Evolutionary conservation across 2,888 invertebrate species (phyloP).

Genomic region (Synanthedon andrenaeformis): DNA sequence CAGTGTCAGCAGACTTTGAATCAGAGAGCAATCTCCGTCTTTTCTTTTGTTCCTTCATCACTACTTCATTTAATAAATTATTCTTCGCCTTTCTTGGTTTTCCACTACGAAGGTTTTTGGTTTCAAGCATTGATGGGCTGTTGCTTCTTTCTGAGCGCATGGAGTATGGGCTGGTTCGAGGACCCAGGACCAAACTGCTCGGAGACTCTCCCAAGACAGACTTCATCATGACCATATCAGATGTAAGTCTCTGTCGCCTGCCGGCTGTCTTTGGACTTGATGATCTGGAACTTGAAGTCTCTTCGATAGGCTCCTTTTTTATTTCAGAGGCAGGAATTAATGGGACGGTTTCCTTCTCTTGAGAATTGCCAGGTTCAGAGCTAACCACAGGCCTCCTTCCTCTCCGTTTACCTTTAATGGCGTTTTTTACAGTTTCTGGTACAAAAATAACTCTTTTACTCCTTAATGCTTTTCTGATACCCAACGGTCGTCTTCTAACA

Average conservation of each 20-base stretch:
- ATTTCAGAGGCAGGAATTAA: constrained; percentile 57
- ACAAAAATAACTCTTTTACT: constrained; percentile 43
- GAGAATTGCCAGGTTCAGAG: constrained; percentile 35
- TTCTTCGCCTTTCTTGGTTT: constrained; percentile 74
- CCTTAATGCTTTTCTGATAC: constrained; percentile 56
- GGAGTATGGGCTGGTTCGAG: constrained; percentile 70
- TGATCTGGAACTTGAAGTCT: constrained; percentile 50
- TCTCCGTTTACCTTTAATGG: constrained; percentile 44
- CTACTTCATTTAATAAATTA: constrained; percentile 67
- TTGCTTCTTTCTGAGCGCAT: constrained; percentile 72
- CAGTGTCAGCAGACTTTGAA: constrained; percentile 50
- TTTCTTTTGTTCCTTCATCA: constrained; percentile 68
- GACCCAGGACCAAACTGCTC: constrained; percentile 43
- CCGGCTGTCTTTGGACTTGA: constrained; percentile 61
- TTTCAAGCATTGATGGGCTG: constrained; percentile 58
- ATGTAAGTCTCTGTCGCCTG: constrained; percentile 50
- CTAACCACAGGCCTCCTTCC: constrained; percentile 47
- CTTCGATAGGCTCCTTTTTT: constrained; percentile 58
- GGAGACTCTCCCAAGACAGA: constrained; percentile 52
- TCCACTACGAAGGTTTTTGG: constrained; percentile 74
- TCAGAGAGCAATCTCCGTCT: constrained; percentile 68
- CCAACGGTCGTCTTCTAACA: constrained; percentile 55
- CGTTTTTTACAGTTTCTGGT: constrained; percentile 44
- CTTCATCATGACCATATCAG: constrained; percentile 63
- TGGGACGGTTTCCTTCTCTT: constrained; percentile 46